Conservation (phyloP, 2,797 vertebrate genomes). For the Microctenopoma steveboyesi region DNA sequence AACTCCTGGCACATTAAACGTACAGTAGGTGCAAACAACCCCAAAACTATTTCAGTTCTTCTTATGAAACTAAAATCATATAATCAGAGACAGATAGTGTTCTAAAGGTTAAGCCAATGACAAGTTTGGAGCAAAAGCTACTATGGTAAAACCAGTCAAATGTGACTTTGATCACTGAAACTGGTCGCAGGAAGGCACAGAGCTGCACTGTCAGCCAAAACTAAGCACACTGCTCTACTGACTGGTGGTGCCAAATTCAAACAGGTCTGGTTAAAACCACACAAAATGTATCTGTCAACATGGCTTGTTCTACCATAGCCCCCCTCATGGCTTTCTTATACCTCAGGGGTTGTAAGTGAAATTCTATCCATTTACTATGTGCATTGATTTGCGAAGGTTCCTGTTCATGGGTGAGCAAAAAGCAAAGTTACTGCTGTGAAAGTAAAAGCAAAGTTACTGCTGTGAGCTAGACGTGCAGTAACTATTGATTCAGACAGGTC, state of each 20-base stretch:
- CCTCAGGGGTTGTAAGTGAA: conserved; percentile 57
- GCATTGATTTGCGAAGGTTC: conserved; percentile 47
- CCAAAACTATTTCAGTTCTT: conserved; percentile 16
- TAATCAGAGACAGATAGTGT: conserved; percentile 33
- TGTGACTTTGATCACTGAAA: conserved; percentile 6
- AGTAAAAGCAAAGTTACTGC: conserved; percentile 26
- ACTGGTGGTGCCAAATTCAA: conserved; percentile 17
- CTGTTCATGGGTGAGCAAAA: conserved; percentile 19
- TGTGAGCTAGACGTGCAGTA: conserved; percentile 35
- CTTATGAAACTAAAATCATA: conserved; percentile 25
- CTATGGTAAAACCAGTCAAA: conserved; percentile 13
- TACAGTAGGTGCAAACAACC: conserved; percentile 18
- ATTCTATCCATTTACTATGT: conserved; percentile 52
- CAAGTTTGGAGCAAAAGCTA: conserved; percentile 15
- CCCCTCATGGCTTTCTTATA: conserved; percentile 40
- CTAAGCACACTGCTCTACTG: conserved; percentile 17
- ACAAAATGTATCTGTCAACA: conserved; percentile 18
- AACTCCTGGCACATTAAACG: conserved; percentile 31
- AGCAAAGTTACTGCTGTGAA: conserved; percentile 33
- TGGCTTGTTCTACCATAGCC: conserved; percentile 22
- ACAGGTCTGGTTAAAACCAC: conserved; percentile 15
- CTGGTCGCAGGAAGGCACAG: conserved; percentile 13
- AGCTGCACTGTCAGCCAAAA: conserved; percentile 15
- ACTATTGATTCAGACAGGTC: conserved; percentile 30
- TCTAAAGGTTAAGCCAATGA: conserved; percentile 1